Conservation (phyloP, 2,113 vertebrate genomes). For the Eidolon helvum region DNA sequence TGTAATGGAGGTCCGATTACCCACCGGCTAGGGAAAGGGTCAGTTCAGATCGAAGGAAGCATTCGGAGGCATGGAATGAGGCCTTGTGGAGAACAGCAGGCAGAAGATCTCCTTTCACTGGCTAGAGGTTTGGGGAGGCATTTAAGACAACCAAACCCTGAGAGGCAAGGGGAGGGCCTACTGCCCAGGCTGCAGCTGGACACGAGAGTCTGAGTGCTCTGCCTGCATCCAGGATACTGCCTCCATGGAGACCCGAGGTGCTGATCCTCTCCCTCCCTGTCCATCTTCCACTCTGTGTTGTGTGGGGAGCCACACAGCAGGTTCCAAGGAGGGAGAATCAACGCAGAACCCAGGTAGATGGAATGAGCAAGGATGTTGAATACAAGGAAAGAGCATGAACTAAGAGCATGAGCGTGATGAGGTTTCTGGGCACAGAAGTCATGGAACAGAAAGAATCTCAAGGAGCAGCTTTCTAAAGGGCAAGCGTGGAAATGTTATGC, state of each 20-base stretch:
- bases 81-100: neutral
- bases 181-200: neutral
- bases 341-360: neutral
- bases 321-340: neutral
- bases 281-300: neutral
- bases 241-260: neutral
- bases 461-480: neutral
- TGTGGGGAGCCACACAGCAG: neutral
- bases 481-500: neutral
- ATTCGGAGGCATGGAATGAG: neutral
- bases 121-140: neutral
- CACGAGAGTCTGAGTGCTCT: neutral
- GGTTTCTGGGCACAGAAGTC: neutral
- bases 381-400: neutral
- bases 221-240: too few species aligned
- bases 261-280: neutral
- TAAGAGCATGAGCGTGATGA: neutral
- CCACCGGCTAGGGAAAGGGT: neutral
- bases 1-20: conserved; percentile 28
- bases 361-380: neutral
- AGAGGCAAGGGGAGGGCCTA: neutral
- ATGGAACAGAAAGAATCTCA: neutral
- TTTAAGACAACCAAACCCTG: neutral
- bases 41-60: conserved; percentile 36
- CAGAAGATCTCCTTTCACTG: neutral